Conservation (phyloP, 2,113 vertebrate genomes). For the Gambusia holbrooki region DNA sequence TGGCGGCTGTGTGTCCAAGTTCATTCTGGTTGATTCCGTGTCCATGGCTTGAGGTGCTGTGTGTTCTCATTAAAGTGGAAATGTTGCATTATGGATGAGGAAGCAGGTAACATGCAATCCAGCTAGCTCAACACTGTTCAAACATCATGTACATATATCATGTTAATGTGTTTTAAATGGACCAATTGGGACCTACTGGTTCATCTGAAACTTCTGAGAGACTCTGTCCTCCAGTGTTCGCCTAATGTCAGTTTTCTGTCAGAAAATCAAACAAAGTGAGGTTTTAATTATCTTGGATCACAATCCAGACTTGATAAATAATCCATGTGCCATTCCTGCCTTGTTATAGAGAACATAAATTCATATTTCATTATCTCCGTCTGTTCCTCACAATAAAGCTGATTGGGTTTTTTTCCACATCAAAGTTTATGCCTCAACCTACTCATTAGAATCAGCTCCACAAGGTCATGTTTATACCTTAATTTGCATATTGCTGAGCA, state of each 20-base stretch:
- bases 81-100: constrained; percentile 71
- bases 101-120: constrained; percentile 25
- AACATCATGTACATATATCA: neutral
- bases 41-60: constrained; percentile 41
- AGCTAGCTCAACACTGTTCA: constrained; percentile 41
- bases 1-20: neutral
- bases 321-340: neutral
- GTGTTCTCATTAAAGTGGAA: constrained; percentile 62
- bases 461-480: constrained; percentile 63
- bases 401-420: neutral
- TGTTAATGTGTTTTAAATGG: no score
- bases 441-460: constrained; percentile 3
- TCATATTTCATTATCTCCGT: neutral
- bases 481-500: constrained; percentile 74
- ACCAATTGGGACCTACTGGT: constrained; percentile 65
- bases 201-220: constrained; percentile 76
- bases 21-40: constrained; percentile 3
- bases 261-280: neutral
- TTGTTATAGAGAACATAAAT: neutral
- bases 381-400: constrained; percentile 10
- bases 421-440: neutral
- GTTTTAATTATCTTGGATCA: neutral
- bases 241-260: constrained; percentile 68
- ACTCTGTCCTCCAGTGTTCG: constrained; percentile 65
- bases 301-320: neutral